Base-by-base conservation (phyloP, 1,140 invertebrate species). In the Drosophila gunungcola region DNA sequence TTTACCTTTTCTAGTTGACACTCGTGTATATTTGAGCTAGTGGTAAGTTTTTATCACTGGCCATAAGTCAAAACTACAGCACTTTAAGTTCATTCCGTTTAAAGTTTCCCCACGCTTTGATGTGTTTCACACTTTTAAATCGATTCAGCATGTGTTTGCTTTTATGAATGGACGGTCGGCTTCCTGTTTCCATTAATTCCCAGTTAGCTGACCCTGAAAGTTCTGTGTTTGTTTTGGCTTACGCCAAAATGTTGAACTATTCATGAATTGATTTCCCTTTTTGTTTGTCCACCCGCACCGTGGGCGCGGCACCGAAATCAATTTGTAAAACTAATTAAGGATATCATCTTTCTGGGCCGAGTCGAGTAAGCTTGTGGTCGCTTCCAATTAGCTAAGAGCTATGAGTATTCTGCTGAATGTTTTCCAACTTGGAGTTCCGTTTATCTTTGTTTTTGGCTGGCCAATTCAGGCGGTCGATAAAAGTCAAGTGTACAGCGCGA, bases 301-400 rank as follows among this genome's bases (percentile, higher is more conserved):
- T 63, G 58, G 62, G 32, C 1, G 62, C 11, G 62, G 38, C n/a
- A 29, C 56, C 32, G 25, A n/a, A 73, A 63, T 54, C 72, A 73
- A 74, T 74, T 75, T 53, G 73, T 46, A 58, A 64, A 75, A 75
- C 72, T 75, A 75, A 75, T 75, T 75, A 75, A 67, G 52, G 72
- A 75, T 67, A 75, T 58, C 61, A 55, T 65, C 39, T 56, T 69
- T 70, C 43, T 39, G 67, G 36, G 43, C 21, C 39, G 9, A 39
- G 21, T 32, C 39, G 13, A 34, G 63, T 63, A 54, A 25, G 69
- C 42, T 34, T 10, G 56, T 43, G 57, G 61, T 67, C 53, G 53
- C 53, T 43, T 53, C 43, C 61, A 76, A 75, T 75, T 75, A 67
- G 61, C 72, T 58, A 75, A 75, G 53, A 75, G 73, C 69, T 52